These are phyloP conservation scores for Hedya salicella DNA, from an alignment of 2,888 invertebrate species.

Conservation along the genomic window DNA sequence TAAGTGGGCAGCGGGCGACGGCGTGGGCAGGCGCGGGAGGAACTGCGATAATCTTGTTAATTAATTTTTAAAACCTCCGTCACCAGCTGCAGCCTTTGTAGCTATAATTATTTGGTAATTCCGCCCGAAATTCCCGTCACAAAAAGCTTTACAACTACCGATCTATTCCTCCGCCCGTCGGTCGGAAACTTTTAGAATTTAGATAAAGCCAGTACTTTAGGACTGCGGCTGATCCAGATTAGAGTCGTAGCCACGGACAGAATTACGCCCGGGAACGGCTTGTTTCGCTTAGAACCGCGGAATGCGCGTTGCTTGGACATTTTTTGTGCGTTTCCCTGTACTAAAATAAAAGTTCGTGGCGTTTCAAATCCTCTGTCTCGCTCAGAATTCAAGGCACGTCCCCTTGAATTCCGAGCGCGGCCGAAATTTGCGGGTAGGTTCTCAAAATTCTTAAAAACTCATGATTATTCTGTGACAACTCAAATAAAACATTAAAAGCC, in stretches of 20 bases:
- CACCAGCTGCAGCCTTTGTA: slow-evolving; percentile 12
- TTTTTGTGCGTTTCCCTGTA: neutral
- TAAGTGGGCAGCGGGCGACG: neutral
- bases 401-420: slow-evolving; percentile 14
- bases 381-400: too few species aligned
- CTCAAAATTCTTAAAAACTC: slow-evolving; percentile 9
- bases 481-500: slow-evolving; percentile 21
- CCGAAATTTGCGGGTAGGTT: neutral
- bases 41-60: slow-evolving; percentile 25
- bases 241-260: neutral
- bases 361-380: neutral
- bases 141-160: slow-evolving; percentile 2
- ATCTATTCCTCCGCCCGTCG: slow-evolving; percentile 6
- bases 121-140: slow-evolving; percentile 2
- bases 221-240: slow-evolving; percentile 21
- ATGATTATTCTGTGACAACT: slow-evolving; percentile 5
- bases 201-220: slow-evolving; percentile 7
- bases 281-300: neutral
- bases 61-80: slow-evolving; percentile 25
- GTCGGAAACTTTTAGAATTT: too few species aligned
- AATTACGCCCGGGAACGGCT: neutral
- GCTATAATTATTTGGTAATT: slow-evolving; percentile 33
- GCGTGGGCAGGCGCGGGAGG: neutral
- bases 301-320: neutral
- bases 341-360: slow-evolving; percentile 3